Base-by-base conservation (phyloP, 2,888 invertebrate species). In the Odontothrips loti region DNA sequence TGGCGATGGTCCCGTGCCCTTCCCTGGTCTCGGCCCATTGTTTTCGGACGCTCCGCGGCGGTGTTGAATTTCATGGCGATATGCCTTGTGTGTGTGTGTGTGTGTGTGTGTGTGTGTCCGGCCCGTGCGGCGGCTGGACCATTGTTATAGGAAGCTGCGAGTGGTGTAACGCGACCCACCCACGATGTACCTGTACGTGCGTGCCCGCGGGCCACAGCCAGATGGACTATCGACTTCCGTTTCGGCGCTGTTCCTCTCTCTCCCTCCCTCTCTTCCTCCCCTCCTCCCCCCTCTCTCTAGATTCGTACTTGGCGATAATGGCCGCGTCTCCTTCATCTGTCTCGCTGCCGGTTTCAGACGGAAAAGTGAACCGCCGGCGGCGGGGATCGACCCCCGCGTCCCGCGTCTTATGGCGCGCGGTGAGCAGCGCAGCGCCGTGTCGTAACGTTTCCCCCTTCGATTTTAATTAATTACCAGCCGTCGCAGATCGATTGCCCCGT, bases 161-260 rank as follows among this genome's bases (percentile, higher is more conserved):
- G 68, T 75, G 68, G 8, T 75, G 68, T 75, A 75, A 75, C 68
- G 27, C 27, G 68, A 75, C 68, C 68, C 58, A 58, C 58, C 58
- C 58, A 58, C 34, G 68, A 27, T 27, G 23, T 23, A 75, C 68
- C 68, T 75, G 68, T 58, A 58, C 68, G 68, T 17, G 58, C 58
- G 58, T 17, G 27, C 27, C 68, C 27, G 68, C 58, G 27, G 68
- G 68, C 15, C 58, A 58, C 58, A n/a, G 20, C 17, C 23, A 75
- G 68, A 75, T 75, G 68, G 68, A 27, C 68, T 75, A 75, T 75
- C 68, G 68, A 75, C 68, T 75, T 75, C 68, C 68, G 68, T 75
- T 75, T n/a, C 17, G 58, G 11, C 58, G 34, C 15, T 15, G 17
- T 15, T 58, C 58, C 6, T 15, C 58, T 58, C 58, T 15, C 20